Base-by-base conservation (phyloP, 2,797 vertebrate species). In the Helicolenus hilgendorfi region DNA sequence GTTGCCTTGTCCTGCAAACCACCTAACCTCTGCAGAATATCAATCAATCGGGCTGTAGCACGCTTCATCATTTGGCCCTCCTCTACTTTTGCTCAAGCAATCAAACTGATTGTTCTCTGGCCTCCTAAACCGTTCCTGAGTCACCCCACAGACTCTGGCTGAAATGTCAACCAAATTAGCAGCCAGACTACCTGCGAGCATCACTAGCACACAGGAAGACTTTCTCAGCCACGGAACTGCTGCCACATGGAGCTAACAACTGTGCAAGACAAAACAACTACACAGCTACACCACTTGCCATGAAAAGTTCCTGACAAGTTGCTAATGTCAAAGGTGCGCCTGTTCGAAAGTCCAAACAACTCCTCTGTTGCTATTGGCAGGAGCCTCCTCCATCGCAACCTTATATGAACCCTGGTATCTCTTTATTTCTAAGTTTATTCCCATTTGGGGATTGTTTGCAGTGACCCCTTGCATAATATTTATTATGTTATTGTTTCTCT, bases 131-230 rank as follows among this genome's bases (percentile, higher is more conserved):
- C n/a, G 1, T 60, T 83, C 70, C 62, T 27, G 41, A 89, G 81
- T 87, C 83, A 74, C 82, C 77, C 22, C 69, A 67, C 76, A 81
- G 72, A 86, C 69, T 65, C 89, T 3, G 14, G 65, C 78, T 79
- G 63, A 94, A 95, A 95, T 94, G 89, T 93, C 94, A 94, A 83
- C 71, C 89, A 91, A 90, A 94, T 95, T 95, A 94, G 74, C 59
- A 78, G 70, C 11, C 82, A 60, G 75, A 58, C 67, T 78, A 90
- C 89, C 89, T 73, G 84, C 7, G 11, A 84, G 81, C 74, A 68
- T 81, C 49, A 35, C 60, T 0, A 33, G 35, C 83, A 70, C 69
- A 53, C 18, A 62, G 35, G 77, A 73, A 87, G 58, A 35, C 60
- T 38, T 65, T 85, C 77, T 70, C 79, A 31, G 72, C 63, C 20